Evolutionary conservation across 2,888 invertebrate genomes (phyloP), one percentile per base, ranked within the genome.

Genomic region (Stegana nigrithorax): DNA sequence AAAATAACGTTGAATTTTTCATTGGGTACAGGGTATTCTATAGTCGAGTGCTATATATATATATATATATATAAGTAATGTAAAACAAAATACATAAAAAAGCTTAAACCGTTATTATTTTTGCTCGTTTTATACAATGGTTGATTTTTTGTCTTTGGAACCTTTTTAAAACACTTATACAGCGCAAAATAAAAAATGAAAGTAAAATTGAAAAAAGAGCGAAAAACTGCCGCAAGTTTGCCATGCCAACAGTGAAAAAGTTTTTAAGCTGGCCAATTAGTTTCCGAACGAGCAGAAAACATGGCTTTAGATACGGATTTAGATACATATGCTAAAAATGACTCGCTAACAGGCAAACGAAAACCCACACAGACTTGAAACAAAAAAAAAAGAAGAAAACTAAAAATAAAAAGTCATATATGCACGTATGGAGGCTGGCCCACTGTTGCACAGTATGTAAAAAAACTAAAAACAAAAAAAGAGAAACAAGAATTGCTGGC

Each of bases 241-340:
- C n/a, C n/a, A n/a, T n/a, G n/a, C 4, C n/a, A 12, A 14, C 10
- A 39, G 26, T 25, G 12, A 14, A 25, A 42, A 50, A 50, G 25
- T 50, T 50, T 14, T 6, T 42, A 57, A 57, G 42, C 56, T 21
- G 21, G 21, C 42, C 39, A 57, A 57, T 57, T 57, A 42, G 56
- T 57, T 42, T 25, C 10, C 26, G 26, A 50, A 12, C 1, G n/a
- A 39, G 17, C 23, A 19, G 23, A 25, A n/a, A 25, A 50, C 14
- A 26, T 23, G n/a, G 50, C 25, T 50, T 50, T 50, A 26, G 50
- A 23, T 50, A 21, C 29, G 59, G 59, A 47, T 59, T 47, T 59
- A 32, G 29, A 29, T 14, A 32, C 45, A 59, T n/a, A 58, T 14
- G 26, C 27, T 58, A 14, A n/a, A 27, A 58, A 58, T 25, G 25